phyloP scores from a whole-genome alignment of 1,140 invertebrate genomes.

The Dendroctonus ponderosae region DNA sequence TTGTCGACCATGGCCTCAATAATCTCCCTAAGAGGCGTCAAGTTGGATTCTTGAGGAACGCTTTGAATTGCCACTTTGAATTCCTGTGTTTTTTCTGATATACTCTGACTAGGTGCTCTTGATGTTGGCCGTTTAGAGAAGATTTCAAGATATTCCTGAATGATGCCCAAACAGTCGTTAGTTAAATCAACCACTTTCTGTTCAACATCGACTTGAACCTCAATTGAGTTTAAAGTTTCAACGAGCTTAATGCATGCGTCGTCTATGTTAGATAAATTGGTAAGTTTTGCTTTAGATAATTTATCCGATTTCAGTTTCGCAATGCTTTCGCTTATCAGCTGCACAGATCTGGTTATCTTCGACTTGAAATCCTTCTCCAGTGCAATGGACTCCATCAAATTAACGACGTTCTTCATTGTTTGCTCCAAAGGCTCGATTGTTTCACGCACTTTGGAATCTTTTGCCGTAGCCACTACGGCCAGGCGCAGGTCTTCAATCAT shows the following conservation, averaged over 20 bases:
- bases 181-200: slow-evolving; percentile 24
- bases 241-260: slow-evolving; percentile 8
- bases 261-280: slow-evolving; percentile 23
- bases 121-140: slow-evolving; percentile 18
- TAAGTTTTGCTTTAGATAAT: slow-evolving; percentile 23
- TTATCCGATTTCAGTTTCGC: slow-evolving; percentile 20
- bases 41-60: slow-evolving; percentile 23
- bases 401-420: slow-evolving; percentile 47
- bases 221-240: slow-evolving; percentile 27
- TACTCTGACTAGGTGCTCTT: slow-evolving; percentile 21
- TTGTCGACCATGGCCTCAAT: slow-evolving; percentile 24
- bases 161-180: slow-evolving; percentile 22
- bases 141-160: slow-evolving; percentile 28
- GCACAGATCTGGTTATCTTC: slow-evolving; percentile 19
- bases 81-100: slow-evolving; percentile 24
- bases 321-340: slow-evolving; percentile 6
- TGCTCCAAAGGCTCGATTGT: slow-evolving; percentile 46
- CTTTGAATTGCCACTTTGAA: slow-evolving; percentile 30
- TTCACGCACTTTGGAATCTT: slow-evolving; percentile 41
- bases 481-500: slow-evolving; percentile 45
- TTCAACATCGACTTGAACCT: slow-evolving; percentile 33
- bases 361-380: slow-evolving; percentile 20
- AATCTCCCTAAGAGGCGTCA: slow-evolving; percentile 21
- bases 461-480: slow-evolving; percentile 40
- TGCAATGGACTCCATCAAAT: slow-evolving; percentile 46